A percentile compares a stretch with the other conserved stretches of the same genome.
Evolutionary conservation across 2,113 vertebrate genomes (phyloP).

Genomic region (Nothobranchius kuhntae): DNA sequence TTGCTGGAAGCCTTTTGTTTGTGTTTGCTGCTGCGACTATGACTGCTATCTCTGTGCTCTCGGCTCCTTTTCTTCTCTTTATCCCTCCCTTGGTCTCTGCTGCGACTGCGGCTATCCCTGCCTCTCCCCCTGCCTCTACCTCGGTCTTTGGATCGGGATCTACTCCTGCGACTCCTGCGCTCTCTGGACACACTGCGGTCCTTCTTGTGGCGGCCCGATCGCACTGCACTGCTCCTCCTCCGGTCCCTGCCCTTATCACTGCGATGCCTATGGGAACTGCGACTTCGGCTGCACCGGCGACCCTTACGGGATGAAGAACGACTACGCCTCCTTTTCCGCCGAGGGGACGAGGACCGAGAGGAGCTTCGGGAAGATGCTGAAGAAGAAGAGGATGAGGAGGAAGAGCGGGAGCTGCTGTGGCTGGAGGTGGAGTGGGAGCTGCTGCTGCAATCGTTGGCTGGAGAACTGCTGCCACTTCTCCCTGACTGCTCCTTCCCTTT

Average conservation of each 20-base stretch:
- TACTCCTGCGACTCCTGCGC: slow-evolving; percentile 81
- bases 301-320: slow-evolving; percentile 89
- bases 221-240: slow-evolving; percentile 82
- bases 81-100: slow-evolving; percentile 84
- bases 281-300: slow-evolving; percentile 84
- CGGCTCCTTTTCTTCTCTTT: slow-evolving; percentile 81
- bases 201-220: slow-evolving; percentile 78
- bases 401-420: slow-evolving; percentile 87
- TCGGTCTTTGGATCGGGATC: slow-evolving; percentile 72
- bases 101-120: slow-evolving; percentile 84
- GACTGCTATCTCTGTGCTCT: slow-evolving; percentile 81
- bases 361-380: slow-evolving; percentile 90
- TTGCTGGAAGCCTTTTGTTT: slow-evolving; percentile 89
- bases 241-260: slow-evolving; percentile 85
- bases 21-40: slow-evolving; percentile 85
- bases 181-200: slow-evolving; percentile 86
- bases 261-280: slow-evolving; percentile 83
- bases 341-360: slow-evolving; percentile 87
- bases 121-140: slow-evolving; percentile 80
- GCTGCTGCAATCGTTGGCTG: slow-evolving; percentile 85
- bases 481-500: slow-evolving; percentile 84
- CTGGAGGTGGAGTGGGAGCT: slow-evolving; percentile 86
- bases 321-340: slow-evolving; percentile 70
- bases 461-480: slow-evolving; percentile 79
- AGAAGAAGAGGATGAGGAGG: slow-evolving; percentile 89